Conservation (phyloP, 2,797 vertebrate species). For the Pogoniulus pusillus region DNA sequence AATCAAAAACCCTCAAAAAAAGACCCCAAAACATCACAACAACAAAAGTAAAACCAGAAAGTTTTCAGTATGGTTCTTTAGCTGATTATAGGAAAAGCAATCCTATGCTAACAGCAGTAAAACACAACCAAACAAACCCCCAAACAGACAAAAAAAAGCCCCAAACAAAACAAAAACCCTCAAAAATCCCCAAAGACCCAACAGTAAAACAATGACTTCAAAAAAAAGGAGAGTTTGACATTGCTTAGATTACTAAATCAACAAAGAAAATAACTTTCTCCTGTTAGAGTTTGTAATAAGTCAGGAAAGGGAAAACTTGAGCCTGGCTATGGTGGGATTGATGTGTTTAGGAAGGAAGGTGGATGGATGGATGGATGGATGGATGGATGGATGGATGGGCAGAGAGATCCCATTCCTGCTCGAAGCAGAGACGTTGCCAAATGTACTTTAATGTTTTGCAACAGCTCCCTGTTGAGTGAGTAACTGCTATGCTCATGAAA, state of each 20-base stretch:
- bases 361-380: slow-evolving; percentile 66
- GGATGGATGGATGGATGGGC: slow-evolving; percentile 66
- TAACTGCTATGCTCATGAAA: slow-evolving; percentile 72
- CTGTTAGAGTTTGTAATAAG: slow-evolving; percentile 31
- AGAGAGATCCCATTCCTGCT: slow-evolving; percentile 63
- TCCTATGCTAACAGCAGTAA: not conserved
- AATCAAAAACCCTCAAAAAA: no score
- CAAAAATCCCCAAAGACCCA: not conserved
- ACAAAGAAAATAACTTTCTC: not conserved
- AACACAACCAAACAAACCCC: not conserved
- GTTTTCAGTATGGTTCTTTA: not conserved
- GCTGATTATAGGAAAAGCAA: not conserved
- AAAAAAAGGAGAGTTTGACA: not conserved
- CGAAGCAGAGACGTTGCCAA: slow-evolving; percentile 73
- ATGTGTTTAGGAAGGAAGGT: slow-evolving; percentile 69
- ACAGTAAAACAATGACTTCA: not conserved
- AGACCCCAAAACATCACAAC: no score
- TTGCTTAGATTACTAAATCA: not conserved
- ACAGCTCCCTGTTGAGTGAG: slow-evolving; percentile 73
- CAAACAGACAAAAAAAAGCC: not conserved
- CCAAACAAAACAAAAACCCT: no score
- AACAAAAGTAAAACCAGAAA: not conserved
- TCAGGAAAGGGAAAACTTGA: slow-evolving; percentile 36
- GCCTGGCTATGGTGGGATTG: slow-evolving; percentile 33
- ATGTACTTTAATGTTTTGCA: slow-evolving; percentile 76